Evolutionary conservation across 2,888 invertebrate species (phyloP), one percentile per base, ranked within the genome.

Genomic region (Latheticus oryzae): DNA sequence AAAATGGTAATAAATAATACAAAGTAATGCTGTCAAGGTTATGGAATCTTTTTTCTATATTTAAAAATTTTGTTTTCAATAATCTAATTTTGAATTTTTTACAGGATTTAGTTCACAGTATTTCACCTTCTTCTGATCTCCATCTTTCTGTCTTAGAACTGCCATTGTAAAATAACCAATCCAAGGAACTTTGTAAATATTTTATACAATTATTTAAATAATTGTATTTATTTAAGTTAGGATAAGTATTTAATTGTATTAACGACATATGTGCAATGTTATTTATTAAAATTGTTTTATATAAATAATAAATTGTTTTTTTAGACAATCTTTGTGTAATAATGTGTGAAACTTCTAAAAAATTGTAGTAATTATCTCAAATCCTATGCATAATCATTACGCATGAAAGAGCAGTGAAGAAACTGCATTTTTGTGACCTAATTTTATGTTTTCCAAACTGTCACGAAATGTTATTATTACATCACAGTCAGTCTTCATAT

Each of bases 201-300:
- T 32, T 23, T 42, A 23, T 37, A 47, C 28, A 48, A 55, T 26
- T 45, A 54, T 37, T 54, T 47, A 35, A 35, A 26, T 30, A 8
- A 5, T 33, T 54, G 43, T 54, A 37, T 47, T 45, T 21, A 28
- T 23, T 47, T 58, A 54, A 48, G 33, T 13, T 55, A 57, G 56
- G 16, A 42, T 62, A 66, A 61, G 61, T 64, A 67, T 66, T 62
- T 68, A 66, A 67, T 61, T 61, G n/a, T n/a, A n/a, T n/a, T n/a
- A 43, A 58, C 67, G 64, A 65, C 63, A 63, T n/a, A n/a, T 64
- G 65, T 69, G 70, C 71, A 71, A 69, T 71, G 60, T 66, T 66
- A 70, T 70, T 72, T 71, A 70, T 72, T 72, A 68, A 67, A 60
- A 51, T 65, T 67, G 65, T 68, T 70, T 61, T 63, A 47, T 16